A percentile compares a stretch with the other conserved stretches of the same genome.
Evolutionary conservation across 2,888 invertebrate species (phyloP).

Genomic region (Pterobdella sp.): DNA sequence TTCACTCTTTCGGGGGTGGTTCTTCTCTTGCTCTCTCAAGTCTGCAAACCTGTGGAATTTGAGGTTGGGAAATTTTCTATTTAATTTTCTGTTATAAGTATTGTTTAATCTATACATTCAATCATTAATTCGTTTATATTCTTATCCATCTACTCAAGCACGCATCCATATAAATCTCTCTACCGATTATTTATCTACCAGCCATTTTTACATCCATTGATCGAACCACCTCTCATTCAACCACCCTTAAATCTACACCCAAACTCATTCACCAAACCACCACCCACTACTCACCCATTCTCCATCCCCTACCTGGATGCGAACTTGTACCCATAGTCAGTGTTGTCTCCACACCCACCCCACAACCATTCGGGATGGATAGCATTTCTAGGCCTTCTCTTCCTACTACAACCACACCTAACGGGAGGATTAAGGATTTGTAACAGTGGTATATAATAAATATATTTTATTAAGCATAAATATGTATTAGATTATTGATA

Average conservation of each 20-base stretch:
- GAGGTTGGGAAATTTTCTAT: not conserved
- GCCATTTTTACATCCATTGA: not conserved
- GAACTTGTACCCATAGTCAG: conserved; percentile 76
- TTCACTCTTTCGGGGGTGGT: conserved; percentile 70
- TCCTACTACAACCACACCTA: conserved; percentile 25
- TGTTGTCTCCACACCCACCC: conserved; percentile 80
- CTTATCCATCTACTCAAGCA: not conserved
- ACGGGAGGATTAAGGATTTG: not conserved
- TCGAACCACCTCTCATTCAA: not conserved
- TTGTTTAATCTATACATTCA: too few relatives aligned
- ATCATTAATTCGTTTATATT: not conserved
- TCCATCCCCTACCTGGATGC: conserved; percentile 58
- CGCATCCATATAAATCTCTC: not conserved
- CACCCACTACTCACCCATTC: not conserved
- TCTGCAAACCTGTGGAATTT: conserved; percentile 76
- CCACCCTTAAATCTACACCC: not conserved
- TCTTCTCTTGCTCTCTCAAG: conserved; percentile 69
- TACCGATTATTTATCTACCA: not conserved
- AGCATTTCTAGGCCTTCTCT: conserved; percentile 21
- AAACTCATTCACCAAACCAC: not conserved
- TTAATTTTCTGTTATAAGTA: too few relatives aligned
- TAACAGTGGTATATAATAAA: too few relatives aligned
- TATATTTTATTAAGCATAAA: too few relatives aligned
- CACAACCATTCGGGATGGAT: conserved; percentile 26
- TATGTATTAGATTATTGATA: too few relatives aligned